Evolutionary conservation across 2,888 invertebrate genomes (phyloP).

Genomic region (Baronia brevicornis): DNA sequence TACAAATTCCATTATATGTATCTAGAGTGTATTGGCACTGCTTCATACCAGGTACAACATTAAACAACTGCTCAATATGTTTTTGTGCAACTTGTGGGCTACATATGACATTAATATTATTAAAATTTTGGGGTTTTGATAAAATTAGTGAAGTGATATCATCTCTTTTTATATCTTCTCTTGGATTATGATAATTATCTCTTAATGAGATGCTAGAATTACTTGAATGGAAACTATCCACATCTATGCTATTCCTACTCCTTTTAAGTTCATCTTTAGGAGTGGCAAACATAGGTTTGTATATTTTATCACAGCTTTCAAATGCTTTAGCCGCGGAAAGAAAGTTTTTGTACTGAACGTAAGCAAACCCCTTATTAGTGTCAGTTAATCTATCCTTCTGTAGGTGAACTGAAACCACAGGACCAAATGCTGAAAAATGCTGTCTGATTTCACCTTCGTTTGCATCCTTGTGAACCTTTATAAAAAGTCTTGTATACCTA

Average conservation of each 20-base stretch:
- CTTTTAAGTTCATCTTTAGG: conserved; percentile 78
- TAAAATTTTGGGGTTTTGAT: conserved; percentile 62
- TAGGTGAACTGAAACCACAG: conserved; percentile 84
- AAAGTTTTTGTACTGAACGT: conserved; percentile 87
- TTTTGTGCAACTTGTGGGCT: conserved; percentile 83
- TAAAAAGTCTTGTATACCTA: conserved; percentile 82
- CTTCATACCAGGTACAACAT: conserved; percentile 82
- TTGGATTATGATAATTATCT: conserved; percentile 24
- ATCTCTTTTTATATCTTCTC: conserved; percentile 27
- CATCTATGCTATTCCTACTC: conserved; percentile 41
- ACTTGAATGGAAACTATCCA: conserved; percentile 17
- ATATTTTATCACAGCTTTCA: conserved; percentile 90
- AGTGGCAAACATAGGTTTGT: conserved; percentile 93
- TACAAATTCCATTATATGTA: conserved; percentile 63
- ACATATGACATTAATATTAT: conserved; percentile 82
- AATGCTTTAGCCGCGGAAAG: conserved; percentile 90
- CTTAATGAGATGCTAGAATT: conserved; percentile 16
- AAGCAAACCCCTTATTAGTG: conserved; percentile 91
- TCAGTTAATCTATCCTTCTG: conserved; percentile 87
- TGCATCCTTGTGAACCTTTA: conserved; percentile 87
- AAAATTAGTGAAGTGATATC: conserved; percentile 20
- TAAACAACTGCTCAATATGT: conserved; percentile 88
- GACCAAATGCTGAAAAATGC: conserved; percentile 92
- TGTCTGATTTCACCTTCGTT: conserved; percentile 84
- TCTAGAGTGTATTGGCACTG: conserved; percentile 63